Percentiles rank a stretch among this genome's conserved stretches.
Evolutionary conservation across 2,888 invertebrate genomes (phyloP).

Genomic region (Subacronicta megacephala): DNA sequence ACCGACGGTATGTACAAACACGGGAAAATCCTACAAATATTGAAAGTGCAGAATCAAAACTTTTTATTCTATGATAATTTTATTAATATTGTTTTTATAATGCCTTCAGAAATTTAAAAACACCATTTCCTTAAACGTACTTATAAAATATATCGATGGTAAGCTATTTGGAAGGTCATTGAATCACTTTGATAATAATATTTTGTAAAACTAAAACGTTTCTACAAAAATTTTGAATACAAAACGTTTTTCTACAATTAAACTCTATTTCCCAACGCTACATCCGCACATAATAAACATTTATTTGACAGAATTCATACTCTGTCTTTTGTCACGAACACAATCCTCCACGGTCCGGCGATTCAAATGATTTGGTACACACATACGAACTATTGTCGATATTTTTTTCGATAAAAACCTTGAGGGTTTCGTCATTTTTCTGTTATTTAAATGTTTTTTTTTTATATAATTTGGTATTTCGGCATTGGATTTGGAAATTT

Average conservation of each 20-base stretch:
- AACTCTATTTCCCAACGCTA: constrained; percentile 47
- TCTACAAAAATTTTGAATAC: not conserved
- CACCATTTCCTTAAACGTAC: too few relatives aligned
- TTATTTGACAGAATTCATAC: constrained; percentile 57
- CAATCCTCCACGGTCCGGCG: constrained; percentile 54
- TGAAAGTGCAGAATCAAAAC: too few relatives aligned
- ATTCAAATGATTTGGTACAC: constrained; percentile 49
- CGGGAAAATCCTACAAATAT: too few relatives aligned
- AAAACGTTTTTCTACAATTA: constrained; percentile 46
- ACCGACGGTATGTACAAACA: too few relatives aligned
- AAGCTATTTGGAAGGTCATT: not conserved
- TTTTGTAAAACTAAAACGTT: constrained; percentile 16
- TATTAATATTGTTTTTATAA: too few relatives aligned
- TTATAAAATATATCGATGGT: too few relatives aligned
- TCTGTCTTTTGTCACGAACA: constrained; percentile 49
- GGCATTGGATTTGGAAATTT: constrained; percentile 21
- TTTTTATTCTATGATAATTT: too few relatives aligned
- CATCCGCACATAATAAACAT: constrained; percentile 45
- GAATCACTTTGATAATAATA: constrained; percentile 5
- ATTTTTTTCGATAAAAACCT: constrained; percentile 51
- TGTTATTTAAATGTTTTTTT: constrained; percentile 28
- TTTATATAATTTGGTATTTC: constrained; percentile 42
- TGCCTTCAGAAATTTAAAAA: too few relatives aligned
- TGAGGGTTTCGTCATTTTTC: constrained; percentile 50
- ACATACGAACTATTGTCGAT: constrained; percentile 53